phyloP scores from a whole-genome alignment of 2,797 vertebrate species.

The Staurois parvus region DNA sequence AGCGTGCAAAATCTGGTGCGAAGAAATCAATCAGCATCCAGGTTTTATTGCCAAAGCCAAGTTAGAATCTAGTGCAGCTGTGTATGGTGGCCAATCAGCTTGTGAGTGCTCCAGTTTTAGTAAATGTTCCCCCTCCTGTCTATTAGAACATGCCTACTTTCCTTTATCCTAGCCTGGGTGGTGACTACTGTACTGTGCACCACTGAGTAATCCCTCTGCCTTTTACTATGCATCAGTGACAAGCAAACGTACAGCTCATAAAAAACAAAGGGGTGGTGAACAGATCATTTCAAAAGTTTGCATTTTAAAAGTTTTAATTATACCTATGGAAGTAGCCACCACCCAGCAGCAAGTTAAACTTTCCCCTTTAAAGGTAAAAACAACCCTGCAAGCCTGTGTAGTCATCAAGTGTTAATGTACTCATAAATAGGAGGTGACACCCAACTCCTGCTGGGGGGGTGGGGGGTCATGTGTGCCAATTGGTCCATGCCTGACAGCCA shows the following conservation, averaged over 20 bases:
- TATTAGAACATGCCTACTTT: no score
- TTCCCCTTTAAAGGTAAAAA: constrained; percentile 64
- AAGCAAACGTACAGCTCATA: constrained; percentile 31
- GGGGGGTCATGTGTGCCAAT: constrained; percentile 9
- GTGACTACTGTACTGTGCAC: no score
- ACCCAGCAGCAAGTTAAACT: constrained; percentile 65
- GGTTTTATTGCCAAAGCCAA: no score
- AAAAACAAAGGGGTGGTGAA: constrained; percentile 55
- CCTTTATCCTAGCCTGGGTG: not conserved
- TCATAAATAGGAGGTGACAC: constrained; percentile 30
- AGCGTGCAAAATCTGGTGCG: no score
- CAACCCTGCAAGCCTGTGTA: constrained; percentile 35
- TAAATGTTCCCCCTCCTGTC: no score
- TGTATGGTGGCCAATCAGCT: no score
- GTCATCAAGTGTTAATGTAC: constrained; percentile 45
- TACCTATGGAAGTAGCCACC: constrained; percentile 64
- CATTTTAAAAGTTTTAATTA: constrained; percentile 68
- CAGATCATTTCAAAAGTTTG: constrained; percentile 62
- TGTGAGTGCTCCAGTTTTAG: no score
- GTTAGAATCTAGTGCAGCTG: no score
- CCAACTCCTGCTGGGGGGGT: not conserved
- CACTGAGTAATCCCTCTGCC: not conserved
- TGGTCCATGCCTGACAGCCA: not conserved
- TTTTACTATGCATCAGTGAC: not conserved
- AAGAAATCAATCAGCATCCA: no score